Conservation (phyloP, 2,888 invertebrate genomes). For the Athrips mouffetella region DNA sequence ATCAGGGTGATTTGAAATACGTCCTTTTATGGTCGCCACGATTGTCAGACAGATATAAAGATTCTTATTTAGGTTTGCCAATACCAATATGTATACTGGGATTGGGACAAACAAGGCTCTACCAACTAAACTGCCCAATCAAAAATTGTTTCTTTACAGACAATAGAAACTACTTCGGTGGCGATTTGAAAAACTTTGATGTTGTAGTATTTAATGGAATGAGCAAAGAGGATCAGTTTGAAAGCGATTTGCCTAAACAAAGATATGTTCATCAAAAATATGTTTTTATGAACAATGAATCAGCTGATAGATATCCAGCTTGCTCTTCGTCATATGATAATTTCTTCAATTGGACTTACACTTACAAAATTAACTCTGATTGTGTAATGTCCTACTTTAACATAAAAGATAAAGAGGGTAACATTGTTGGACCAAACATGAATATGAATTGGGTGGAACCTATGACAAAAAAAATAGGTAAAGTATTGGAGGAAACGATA, state of each 20-base stretch:
- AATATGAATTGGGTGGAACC: no score
- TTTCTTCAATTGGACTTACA: slow-evolving; percentile 67
- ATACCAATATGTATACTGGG: no score
- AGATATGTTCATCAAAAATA: slow-evolving; percentile 57
- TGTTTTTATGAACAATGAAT: slow-evolving; percentile 62
- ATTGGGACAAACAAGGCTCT: not conserved
- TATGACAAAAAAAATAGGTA: no score
- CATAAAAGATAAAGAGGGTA: not conserved
- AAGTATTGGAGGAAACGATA: no score
- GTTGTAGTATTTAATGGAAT: slow-evolving; percentile 60
- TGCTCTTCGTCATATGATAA: slow-evolving; percentile 46
- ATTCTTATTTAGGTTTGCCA: no score
- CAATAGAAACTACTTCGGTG: slow-evolving; percentile 41
- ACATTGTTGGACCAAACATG: no score
- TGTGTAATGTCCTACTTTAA: not conserved
- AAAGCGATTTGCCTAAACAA: slow-evolving; percentile 34
- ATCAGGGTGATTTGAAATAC: no score
- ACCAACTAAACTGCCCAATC: slow-evolving; percentile 42
- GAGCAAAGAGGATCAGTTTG: slow-evolving; percentile 23
- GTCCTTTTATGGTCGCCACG: no score
- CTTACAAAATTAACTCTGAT: slow-evolving; percentile 39
- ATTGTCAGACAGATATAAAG: no score
- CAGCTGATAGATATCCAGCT: slow-evolving; percentile 56
- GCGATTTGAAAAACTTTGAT: slow-evolving; percentile 48
- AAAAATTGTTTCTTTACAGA: slow-evolving; percentile 57